A percentile compares a stretch with the other conserved stretches of the same genome.
These are phyloP conservation scores for Pantala flavescens DNA, from an alignment of 1,140 invertebrate genomes.

Conservation along the genomic window DNA sequence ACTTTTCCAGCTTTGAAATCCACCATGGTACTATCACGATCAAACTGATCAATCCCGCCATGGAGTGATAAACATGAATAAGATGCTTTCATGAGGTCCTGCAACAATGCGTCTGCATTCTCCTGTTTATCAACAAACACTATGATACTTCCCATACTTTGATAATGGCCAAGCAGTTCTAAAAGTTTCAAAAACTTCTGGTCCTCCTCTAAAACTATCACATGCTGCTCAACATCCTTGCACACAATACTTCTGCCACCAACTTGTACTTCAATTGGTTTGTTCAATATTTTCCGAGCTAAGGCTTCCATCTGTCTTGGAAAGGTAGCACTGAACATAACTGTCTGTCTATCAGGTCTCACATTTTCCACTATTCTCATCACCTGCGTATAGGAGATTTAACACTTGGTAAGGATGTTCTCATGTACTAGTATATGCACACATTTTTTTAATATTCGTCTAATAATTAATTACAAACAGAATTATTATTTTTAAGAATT, in stretches of 20 bases:
- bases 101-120: slow-evolving; percentile 86
- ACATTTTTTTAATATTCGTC: too few species aligned
- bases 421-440: too few species aligned
- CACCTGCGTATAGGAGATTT: slow-evolving; percentile 41
- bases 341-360: slow-evolving; percentile 92
- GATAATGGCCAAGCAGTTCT: slow-evolving; percentile 89
- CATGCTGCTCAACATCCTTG: slow-evolving; percentile 95
- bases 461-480: too few species aligned
- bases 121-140: slow-evolving; percentile 99
- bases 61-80: slow-evolving; percentile 95
- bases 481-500: too few species aligned
- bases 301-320: slow-evolving; percentile 98
- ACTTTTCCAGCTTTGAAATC: slow-evolving; percentile 93
- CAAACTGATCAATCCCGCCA: slow-evolving; percentile 98
- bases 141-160: slow-evolving; percentile 85
- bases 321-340: slow-evolving; percentile 98
- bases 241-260: slow-evolving; percentile 96
- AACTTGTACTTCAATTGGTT: slow-evolving; percentile 97
- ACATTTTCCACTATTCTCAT: slow-evolving; percentile 98
- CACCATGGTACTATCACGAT: slow-evolving; percentile 93
- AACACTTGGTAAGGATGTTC: too few species aligned
- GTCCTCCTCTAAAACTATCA: slow-evolving; percentile 89
- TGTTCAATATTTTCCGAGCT: slow-evolving; percentile 82
- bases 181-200: slow-evolving; percentile 96
- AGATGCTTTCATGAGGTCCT: slow-evolving; percentile 93